These are phyloP conservation scores for Phymorhynchus buccinoides DNA, from an alignment of 1,140 invertebrate species.

Conservation along the genomic window DNA sequence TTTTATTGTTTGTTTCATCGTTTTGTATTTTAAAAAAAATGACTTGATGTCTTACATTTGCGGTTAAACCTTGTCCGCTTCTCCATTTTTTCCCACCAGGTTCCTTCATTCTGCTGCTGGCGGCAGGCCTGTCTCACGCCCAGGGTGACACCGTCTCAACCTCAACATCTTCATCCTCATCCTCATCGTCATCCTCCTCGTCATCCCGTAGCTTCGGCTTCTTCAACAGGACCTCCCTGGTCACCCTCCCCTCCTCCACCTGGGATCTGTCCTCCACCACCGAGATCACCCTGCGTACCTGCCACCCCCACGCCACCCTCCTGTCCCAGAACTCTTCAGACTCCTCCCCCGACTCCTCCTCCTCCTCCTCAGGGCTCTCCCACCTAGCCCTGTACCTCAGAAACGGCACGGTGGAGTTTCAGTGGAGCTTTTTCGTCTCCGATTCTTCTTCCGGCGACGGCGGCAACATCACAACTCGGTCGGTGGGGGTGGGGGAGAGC, in stretches of 20 bases:
- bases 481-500: conserved; percentile 19
- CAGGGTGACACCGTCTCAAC: neutral
- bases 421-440: conserved; percentile 30
- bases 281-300: conserved; percentile 41
- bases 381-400: conserved; percentile 72
- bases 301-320: conserved; percentile 8
- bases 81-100: neutral
- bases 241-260: conserved; percentile 33
- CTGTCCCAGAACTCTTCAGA: conserved; percentile 10
- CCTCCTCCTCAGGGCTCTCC: neutral
- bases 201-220: conserved; percentile 24
- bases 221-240: conserved; percentile 42
- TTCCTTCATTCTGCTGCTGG: conserved; percentile 34
- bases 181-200: conserved; percentile 24
- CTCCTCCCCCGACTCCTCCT: neutral
- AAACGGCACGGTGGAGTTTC: conserved; percentile 36
- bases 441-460: neutral
- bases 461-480: neutral
- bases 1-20: no score
- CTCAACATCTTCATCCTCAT: neutral
- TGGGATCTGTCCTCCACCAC: conserved; percentile 36
- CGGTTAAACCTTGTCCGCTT: neutral
- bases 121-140: conserved; percentile 11
- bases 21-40: no score
- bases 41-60: no score